Evolutionary conservation across 1,140 invertebrate genomes (phyloP), one percentile per base, ranked within the genome.

Genomic region (Pararge aegeria): DNA sequence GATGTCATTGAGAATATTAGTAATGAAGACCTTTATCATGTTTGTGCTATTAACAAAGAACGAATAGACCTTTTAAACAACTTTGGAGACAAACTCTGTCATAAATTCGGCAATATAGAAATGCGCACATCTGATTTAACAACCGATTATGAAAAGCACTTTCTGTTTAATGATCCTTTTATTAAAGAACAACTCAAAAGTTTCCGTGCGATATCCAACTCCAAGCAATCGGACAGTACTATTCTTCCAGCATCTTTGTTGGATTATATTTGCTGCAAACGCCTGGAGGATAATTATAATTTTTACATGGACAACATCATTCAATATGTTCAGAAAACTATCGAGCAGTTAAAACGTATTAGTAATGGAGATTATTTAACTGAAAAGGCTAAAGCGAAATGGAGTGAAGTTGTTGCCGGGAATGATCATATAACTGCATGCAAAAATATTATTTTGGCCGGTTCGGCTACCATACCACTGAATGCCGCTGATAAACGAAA

Each of bases 301-400:
- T 83, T 87, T 64, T 80, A 89, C 53, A 84, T 89, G 81, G 87
- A 89, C 21, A 88, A 78, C 34, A 71, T 89, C n/a, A 86, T 89
- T 27, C 63, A 54, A 62, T 80, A 87, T 46, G 85, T 86, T 0
- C 72, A 84, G 49, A 68, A 83, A 57, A 88, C 81, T 7, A 87
- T 89, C 13, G 83, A 88, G 13, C 83, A 89, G 50, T 57, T 89
- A 5, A 89, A 82, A 51, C 83, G 83, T 15, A 88, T 89, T 9
- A 87, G 85, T 55, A 87, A 89, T 37, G 87, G 87, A 4, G 87
- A 89, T 59, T 89, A 85, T 55, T 76, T 89, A 53, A 87, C 83
- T n/a, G 81, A 86, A 0, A 82, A 57, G 68, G 83, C 75, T 12
- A 88, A 79, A 59, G 70, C 83, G 34, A 88, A 85, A 59, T 88